Evolutionary conservation across 2,888 invertebrate species (phyloP).

Genomic region (Drosophila pseudotakahashii): DNA sequence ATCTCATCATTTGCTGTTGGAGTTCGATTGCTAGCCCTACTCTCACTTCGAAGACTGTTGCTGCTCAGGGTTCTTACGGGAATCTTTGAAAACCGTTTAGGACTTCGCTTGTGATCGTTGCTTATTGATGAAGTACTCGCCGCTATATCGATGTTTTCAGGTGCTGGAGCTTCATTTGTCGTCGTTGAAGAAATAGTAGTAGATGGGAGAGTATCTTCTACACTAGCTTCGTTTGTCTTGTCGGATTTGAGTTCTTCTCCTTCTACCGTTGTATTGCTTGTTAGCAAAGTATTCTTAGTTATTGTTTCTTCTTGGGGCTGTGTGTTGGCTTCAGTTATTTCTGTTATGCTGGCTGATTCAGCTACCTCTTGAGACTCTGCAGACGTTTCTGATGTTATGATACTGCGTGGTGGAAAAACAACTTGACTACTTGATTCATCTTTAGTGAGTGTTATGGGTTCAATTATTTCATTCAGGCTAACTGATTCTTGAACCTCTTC

Average conservation of each 20-base stretch:
- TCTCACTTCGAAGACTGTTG: constrained; percentile 65
- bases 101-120: constrained; percentile 41
- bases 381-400: not conserved
- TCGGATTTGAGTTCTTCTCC: not conserved
- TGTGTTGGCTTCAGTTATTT: not conserved
- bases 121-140: not conserved
- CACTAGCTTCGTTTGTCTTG: not conserved
- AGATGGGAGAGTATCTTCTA: not conserved
- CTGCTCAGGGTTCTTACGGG: constrained; percentile 72
- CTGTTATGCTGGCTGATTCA: not conserved
- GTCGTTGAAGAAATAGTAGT: not conserved
- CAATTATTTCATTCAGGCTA: too few species aligned
- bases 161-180: not conserved
- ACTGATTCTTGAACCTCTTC: not conserved
- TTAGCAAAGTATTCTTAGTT: too few species aligned
- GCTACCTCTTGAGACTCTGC: not conserved
- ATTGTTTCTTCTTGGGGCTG: not conserved
- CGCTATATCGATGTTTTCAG: not conserved
- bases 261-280: not conserved
- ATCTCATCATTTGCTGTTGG: constrained; percentile 34
- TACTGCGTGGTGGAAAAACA: not conserved
- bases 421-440: not conserved
- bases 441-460: not conserved
- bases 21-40: constrained; percentile 27
- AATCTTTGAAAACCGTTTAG: constrained; percentile 74